Evolutionary conservation across 2,888 invertebrate genomes (phyloP).

Genomic region (Baronia brevicornis): DNA sequence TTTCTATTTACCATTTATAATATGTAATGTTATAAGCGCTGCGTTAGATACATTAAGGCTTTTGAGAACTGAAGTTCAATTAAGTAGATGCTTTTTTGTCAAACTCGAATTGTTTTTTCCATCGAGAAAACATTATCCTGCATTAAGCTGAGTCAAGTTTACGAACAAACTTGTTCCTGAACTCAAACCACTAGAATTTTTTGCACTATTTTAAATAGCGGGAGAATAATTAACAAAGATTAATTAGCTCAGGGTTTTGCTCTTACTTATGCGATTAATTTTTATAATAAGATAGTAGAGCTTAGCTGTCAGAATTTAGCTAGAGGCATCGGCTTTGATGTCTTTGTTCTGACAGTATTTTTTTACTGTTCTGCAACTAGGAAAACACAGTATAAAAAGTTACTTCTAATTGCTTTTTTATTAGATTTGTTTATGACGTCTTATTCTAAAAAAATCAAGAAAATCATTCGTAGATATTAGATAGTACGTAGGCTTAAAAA

Average conservation of each 20-base stretch:
- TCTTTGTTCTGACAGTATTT: conserved; percentile 15
- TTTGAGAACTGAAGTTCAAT: too few species aligned
- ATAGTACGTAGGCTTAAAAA: too few species aligned
- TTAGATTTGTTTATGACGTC: too few species aligned
- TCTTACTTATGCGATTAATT: conserved; percentile 28
- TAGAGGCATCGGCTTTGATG: conserved; percentile 18
- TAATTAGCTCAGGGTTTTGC: conserved; percentile 15
- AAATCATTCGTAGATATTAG: too few species aligned
- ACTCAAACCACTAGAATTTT: conserved; percentile 6
- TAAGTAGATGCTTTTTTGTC: too few species aligned
- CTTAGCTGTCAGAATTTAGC: conserved; percentile 23
- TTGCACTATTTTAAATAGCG: conserved; percentile 1
- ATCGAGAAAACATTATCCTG: too few species aligned
- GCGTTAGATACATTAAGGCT: too few species aligned
- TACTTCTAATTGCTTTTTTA: neutral
- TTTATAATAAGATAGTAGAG: conserved; percentile 26
- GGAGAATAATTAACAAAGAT: conserved; percentile 15
- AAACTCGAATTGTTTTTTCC: too few species aligned
- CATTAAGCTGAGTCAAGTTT: too few species aligned
- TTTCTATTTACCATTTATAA: too few species aligned
- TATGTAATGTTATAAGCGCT: too few species aligned
- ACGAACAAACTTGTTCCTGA: conserved; percentile 4
- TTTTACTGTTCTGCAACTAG: conserved; percentile 21
- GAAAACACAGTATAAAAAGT: conserved; percentile 6
- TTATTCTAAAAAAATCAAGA: too few species aligned